Evolutionary conservation across 1,140 invertebrate genomes (phyloP).

Genomic region (Panagrolaimus sp.): DNA sequence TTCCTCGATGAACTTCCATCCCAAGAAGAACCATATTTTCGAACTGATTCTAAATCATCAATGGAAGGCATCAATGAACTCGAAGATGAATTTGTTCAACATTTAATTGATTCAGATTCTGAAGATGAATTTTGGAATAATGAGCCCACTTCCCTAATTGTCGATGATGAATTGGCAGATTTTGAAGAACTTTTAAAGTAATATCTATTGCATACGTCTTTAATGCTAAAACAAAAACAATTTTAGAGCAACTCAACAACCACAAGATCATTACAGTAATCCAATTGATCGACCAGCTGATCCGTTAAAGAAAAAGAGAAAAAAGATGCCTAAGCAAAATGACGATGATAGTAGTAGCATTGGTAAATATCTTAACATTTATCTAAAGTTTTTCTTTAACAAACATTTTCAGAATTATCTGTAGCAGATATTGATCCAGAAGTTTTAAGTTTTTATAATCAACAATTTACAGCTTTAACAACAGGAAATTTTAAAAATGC

Average conservation of each 20-base stretch:
- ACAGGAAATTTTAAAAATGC: too few relatives aligned
- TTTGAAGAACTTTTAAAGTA: slow-evolving; percentile 2
- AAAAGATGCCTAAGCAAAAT: background rate
- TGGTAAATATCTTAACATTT: too few relatives aligned
- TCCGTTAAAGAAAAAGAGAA: background rate
- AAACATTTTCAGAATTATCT: too few relatives aligned
- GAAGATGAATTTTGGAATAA: slow-evolving; percentile 7
- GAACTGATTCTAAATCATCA: background rate
- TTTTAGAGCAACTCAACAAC: slow-evolving; percentile 4
- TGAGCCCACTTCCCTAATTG: background rate
- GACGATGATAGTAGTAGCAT: slow-evolving; percentile 1
- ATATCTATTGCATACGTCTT: background rate
- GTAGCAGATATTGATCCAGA: too few relatives aligned
- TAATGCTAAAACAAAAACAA: background rate
- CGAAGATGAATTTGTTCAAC: background rate
- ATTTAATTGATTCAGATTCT: slow-evolving; percentile 4
- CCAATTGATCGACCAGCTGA: background rate
- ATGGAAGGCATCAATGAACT: background rate
- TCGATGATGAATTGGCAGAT: slow-evolving; percentile 5
- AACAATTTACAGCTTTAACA: too few relatives aligned
- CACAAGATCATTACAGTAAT: slow-evolving; percentile 8
- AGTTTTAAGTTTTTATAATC: too few relatives aligned
- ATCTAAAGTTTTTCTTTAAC: too few relatives aligned
- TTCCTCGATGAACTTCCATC: background rate
- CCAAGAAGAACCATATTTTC: background rate